These are phyloP conservation scores for Platygyra sinensis DNA, from an alignment of 64 coral and sea anemone genomes.

Conservation along the genomic window DNA sequence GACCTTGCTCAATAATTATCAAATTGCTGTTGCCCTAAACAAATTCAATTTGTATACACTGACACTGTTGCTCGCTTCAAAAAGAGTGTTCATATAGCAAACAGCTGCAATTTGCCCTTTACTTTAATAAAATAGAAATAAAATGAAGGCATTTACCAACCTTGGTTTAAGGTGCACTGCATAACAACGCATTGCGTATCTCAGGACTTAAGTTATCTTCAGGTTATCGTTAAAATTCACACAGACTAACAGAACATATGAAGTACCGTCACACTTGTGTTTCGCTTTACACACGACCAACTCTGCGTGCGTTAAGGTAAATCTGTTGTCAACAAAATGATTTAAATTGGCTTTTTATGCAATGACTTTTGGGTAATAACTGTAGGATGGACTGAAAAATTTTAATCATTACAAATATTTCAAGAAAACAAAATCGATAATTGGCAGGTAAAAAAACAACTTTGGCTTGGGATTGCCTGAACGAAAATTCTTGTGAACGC, in stretches of 20 bases:
- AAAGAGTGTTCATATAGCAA: not conserved
- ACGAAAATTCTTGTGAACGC: too few species aligned
- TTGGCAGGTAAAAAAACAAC: not conserved
- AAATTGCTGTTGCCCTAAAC: not conserved
- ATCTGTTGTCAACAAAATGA: constrained; percentile 8
- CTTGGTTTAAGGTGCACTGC: constrained; percentile 50
- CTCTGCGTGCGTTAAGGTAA: not conserved
- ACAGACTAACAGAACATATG: constrained; percentile 31
- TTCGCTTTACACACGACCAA: not conserved
- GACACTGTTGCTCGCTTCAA: not conserved
- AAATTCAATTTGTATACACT: not conserved
- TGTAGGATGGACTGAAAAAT: not conserved
- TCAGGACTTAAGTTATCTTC: not conserved
- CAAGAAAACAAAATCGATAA: constrained; percentile 15
- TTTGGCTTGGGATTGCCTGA: not conserved
- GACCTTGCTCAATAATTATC: not conserved
- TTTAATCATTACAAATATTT: constrained; percentile 25
- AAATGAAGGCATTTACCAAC: not conserved
- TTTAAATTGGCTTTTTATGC: constrained; percentile 7
- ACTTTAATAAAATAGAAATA: not conserved
- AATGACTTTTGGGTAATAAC: constrained; percentile 48
- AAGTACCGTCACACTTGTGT: not conserved
- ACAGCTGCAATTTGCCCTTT: not conserved
- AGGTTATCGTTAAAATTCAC: constrained; percentile 30
- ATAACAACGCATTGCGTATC: not conserved